Percentiles rank a stretch among this genome's conserved stretches.
Evolutionary conservation across 2,113 vertebrate species (phyloP).

Genomic region (Crocuta crocuta): DNA sequence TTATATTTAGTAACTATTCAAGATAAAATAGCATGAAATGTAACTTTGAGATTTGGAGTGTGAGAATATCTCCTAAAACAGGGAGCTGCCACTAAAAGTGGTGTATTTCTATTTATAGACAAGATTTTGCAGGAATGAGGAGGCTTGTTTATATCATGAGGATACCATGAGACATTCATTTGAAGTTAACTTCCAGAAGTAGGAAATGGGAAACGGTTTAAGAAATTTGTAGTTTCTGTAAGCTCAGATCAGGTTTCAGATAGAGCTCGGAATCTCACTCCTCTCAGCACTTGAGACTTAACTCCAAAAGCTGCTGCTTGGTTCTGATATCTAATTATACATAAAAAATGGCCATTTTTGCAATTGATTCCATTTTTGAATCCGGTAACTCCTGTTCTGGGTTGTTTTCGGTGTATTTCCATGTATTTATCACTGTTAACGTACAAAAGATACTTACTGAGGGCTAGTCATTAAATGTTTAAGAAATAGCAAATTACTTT

Average conservation of each 20-base stretch:
- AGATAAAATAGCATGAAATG: background rate
- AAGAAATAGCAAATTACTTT: slow-evolving; percentile 18
- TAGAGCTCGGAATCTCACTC: background rate
- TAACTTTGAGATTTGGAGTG: background rate
- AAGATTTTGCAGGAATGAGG: background rate
- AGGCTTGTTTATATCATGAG: background rate
- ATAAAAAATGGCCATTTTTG: background rate
- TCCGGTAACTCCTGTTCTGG: background rate
- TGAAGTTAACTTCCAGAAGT: background rate
- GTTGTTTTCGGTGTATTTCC: background rate
- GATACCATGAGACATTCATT: background rate
- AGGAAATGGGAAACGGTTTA: background rate
- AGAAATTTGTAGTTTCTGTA: background rate
- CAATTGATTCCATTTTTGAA: background rate
- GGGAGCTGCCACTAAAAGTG: background rate
- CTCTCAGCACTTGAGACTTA: background rate
- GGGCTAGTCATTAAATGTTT: background rate
- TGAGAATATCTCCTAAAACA: background rate
- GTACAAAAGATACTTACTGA: background rate
- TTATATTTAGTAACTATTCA: background rate
- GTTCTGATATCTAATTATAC: background rate
- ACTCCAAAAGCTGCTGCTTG: background rate
- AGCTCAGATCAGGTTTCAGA: background rate
- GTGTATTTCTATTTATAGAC: background rate
- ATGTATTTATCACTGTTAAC: background rate